Evolutionary conservation across 2,888 invertebrate species (phyloP).

Genomic region (Nemoura dubitans): DNA sequence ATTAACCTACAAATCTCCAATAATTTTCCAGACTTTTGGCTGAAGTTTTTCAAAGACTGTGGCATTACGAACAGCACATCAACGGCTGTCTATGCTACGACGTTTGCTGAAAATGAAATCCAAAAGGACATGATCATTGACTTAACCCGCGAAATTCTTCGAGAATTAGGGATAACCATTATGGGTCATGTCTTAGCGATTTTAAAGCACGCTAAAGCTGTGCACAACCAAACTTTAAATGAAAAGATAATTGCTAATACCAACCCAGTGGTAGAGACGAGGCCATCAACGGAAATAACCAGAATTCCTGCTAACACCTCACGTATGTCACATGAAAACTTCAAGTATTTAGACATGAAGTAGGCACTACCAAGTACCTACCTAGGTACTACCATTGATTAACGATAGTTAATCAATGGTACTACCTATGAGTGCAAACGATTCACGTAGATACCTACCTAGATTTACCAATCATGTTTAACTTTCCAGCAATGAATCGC

Average conservation of each 20-base stretch:
- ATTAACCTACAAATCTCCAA: too few species aligned
- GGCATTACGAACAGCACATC: slow-evolving; percentile 69
- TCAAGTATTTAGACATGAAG: too few species aligned
- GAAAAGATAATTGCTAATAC: not conserved
- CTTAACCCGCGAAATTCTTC: slow-evolving; percentile 84
- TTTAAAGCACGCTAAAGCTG: slow-evolving; percentile 69
- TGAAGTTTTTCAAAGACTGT: slow-evolving; percentile 85
- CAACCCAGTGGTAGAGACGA: not conserved
- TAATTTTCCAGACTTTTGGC: slow-evolving; percentile 73
- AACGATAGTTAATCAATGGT: too few species aligned
- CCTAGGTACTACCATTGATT: too few species aligned
- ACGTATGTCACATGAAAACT: not conserved
- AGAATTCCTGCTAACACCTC: not conserved
- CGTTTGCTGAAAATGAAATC: slow-evolving; percentile 87
- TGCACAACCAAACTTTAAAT: slow-evolving; percentile 60
- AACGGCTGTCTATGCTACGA: slow-evolving; percentile 78
- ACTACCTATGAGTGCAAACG: too few species aligned
- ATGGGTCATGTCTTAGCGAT: slow-evolving; percentile 74
- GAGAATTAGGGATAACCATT: slow-evolving; percentile 85
- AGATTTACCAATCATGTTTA: too few species aligned
- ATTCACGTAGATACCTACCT: too few species aligned
- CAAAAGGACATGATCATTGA: slow-evolving; percentile 87
- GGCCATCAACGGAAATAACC: not conserved
- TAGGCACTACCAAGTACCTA: too few species aligned
- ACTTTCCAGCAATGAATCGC: slow-evolving; percentile 47